A percentile compares a stretch with the other conserved stretches of the same genome.
These are phyloP conservation scores for Drosophila lini DNA, from an alignment of 1,140 invertebrate genomes.

Conservation along the genomic window DNA sequence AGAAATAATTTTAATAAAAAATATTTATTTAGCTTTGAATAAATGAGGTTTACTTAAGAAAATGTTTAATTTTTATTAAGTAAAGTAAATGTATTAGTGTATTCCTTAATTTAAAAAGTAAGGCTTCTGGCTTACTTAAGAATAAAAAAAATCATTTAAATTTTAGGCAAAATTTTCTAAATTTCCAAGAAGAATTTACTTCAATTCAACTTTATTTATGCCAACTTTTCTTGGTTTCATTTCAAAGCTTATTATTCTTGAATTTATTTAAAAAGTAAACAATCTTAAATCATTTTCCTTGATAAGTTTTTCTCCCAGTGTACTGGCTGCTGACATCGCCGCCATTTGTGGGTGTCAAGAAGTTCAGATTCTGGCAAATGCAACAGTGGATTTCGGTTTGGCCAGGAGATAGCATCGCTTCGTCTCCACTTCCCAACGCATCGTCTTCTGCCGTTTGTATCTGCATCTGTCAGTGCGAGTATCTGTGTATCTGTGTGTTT, in stretches of 20 bases:
- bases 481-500: slow-evolving; percentile 10
- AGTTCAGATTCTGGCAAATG: slow-evolving; percentile 63
- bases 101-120: not conserved
- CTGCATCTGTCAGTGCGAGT: slow-evolving; percentile 3
- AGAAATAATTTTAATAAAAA: not conserved
- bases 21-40: not conserved
- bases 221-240: not conserved
- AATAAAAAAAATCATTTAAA: not conserved
- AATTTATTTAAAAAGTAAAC: not conserved
- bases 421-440: slow-evolving; percentile 15
- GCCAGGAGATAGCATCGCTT: slow-evolving; percentile 71
- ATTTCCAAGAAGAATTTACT: not conserved
- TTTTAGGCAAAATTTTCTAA: not conserved
- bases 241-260: not conserved
- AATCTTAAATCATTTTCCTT: not conserved
- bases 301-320: not conserved
- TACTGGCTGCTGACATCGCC: slow-evolving; percentile 35
- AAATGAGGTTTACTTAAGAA: not conserved
- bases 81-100: not conserved
- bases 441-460: slow-evolving; percentile 8
- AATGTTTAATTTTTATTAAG: not conserved
- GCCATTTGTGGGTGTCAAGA: slow-evolving; percentile 81
- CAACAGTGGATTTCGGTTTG: slow-evolving; percentile 78
- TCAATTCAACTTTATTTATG: not conserved
- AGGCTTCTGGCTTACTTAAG: no score